Evolutionary conservation across 2,888 invertebrate species (phyloP), one percentile per base, ranked within the genome.

Genomic region (Drosophila cognata): DNA sequence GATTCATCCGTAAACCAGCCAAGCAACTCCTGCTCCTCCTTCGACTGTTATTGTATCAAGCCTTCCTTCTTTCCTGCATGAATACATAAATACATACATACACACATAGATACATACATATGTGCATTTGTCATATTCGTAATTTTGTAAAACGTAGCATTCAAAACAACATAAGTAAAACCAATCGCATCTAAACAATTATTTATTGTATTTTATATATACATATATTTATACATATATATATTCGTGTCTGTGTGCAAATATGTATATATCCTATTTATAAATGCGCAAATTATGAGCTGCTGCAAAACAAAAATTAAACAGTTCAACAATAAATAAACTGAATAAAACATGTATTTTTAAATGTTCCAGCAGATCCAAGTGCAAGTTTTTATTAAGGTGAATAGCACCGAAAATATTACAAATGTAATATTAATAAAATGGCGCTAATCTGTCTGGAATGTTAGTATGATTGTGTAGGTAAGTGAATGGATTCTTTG

Each of bases 161-260:
- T 53, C 11, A 74, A 38, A 29, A 33, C 16, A 43, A 28, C 41
- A 38, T 36, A 38, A 29, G 25, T 51, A 21, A 62, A 67, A 18
- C n/a, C 51, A 58, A 41, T 46, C 55, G 21, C 48, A 66, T 71
- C 63, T 11, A 36, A 50, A 48, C 69, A 78, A 55, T 73, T 79
- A 90, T 90, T 84, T 90, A 90, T 84, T 90, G 50, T 83, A 90
- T 58, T 90, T 88, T 72, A 72, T 74, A 77, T 65, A 62, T 57
- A n/a, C 10, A 18, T 28, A 16, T 1, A 55, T 13, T 29, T 6
- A 55, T 10, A 35, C 7, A 18, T 11, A 25, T 21, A 25, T 28
- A 55, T 6, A 28, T n/a, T 28, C 4, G 28, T 13, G 2, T 16
- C 6, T 18, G 35, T 13, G 25, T 28, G n/a, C n/a, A 52, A n/a